phyloP scores from a whole-genome alignment of 2,113 vertebrate genomes.

The Thermophis baileyi region DNA sequence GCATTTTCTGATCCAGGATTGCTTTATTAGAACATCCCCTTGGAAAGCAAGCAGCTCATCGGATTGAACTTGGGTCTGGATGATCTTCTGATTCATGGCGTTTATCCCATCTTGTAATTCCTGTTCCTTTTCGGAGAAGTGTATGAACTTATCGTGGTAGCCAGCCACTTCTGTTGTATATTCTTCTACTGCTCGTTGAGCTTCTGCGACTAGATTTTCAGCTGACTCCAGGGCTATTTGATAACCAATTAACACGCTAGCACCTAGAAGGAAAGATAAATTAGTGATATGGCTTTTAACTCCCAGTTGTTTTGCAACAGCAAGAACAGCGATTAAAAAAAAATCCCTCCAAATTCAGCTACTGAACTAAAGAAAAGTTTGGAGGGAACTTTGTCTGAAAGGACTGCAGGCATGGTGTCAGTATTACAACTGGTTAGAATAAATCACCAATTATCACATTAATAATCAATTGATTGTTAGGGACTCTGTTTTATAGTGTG shows the following conservation, averaged over 20 bases:
- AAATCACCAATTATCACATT: not conserved
- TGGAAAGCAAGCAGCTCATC: not conserved
- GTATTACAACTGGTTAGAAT: not conserved
- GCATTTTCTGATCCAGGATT: constrained; percentile 7
- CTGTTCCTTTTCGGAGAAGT: not conserved
- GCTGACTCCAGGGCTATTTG: not conserved
- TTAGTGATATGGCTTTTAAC: not conserved
- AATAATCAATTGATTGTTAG: not conserved
- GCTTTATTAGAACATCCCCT: not conserved
- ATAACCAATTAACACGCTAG: not conserved
- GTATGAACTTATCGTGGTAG: not conserved
- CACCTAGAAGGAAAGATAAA: not conserved
- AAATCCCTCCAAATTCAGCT: not conserved
- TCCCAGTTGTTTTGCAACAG: not conserved
- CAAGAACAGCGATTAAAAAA: not conserved
- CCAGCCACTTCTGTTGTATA: not conserved
- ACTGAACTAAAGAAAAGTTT: not conserved
- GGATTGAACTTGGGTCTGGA: not conserved
- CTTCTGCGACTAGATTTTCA: not conserved
- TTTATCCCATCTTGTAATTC: not conserved
- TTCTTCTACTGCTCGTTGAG: not conserved
- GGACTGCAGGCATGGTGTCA: not conserved
- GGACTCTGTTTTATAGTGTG: not conserved
- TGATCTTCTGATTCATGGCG: not conserved
- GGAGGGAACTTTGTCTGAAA: not conserved